Conservation (phyloP, 2,113 vertebrate species). For the Cercocebus atys region DNA sequence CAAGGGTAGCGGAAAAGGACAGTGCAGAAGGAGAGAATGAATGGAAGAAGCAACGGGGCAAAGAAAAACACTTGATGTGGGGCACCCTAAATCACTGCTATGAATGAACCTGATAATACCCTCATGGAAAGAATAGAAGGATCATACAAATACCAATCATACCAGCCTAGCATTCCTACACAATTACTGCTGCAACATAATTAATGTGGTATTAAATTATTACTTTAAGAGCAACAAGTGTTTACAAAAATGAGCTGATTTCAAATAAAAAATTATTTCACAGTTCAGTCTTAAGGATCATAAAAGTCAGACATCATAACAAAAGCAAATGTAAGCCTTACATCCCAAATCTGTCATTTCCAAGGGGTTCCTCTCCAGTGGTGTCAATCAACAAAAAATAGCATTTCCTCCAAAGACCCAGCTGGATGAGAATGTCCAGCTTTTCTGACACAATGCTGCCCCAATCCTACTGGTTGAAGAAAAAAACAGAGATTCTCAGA, state of each 20-base stretch:
- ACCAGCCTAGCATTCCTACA: background rate
- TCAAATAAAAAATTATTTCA: constrained; percentile 11
- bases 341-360: background rate
- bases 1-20: background rate
- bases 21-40: background rate
- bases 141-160: background rate
- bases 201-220: background rate
- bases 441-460: background rate
- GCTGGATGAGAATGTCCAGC: background rate
- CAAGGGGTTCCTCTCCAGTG: background rate
- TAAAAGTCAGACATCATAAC: background rate
- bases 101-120: background rate
- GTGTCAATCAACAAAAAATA: background rate
- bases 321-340: background rate
- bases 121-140: background rate
- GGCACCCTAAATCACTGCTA: background rate
- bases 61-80: background rate
- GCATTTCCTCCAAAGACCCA: background rate
- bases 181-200: background rate
- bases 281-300: background rate
- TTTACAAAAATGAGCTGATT: constrained; percentile 18
- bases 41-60: background rate
- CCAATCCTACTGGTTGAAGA: background rate
- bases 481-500: background rate
- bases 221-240: constrained; percentile 24